A percentile compares a stretch with the other conserved stretches of the same genome.
These are phyloP conservation scores for Cancer borealis DNA, from an alignment of 2,888 invertebrate genomes.

Conservation along the genomic window DNA sequence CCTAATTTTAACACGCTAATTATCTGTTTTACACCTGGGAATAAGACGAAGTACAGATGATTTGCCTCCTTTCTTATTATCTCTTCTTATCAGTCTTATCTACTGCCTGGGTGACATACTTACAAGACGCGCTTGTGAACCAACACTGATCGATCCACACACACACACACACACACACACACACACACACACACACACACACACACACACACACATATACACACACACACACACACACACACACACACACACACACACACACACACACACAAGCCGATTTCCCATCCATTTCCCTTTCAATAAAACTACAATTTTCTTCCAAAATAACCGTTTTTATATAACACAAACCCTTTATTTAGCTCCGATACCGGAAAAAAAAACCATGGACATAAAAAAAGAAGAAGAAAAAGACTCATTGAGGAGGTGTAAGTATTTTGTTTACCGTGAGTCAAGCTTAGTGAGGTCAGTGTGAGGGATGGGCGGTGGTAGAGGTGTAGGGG, in stretches of 20 bases:
- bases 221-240: not conserved
- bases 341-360: not conserved
- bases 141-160: not conserved
- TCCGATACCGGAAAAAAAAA: not conserved
- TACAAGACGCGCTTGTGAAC: not conserved
- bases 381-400: too few relatives aligned
- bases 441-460: not conserved
- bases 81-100: not conserved
- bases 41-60: not conserved
- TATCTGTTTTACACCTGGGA: not conserved
- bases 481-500: not conserved
- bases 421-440: not conserved
- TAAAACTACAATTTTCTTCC: not conserved
- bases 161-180: not conserved
- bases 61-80: not conserved
- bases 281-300: not conserved
- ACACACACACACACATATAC: not conserved
- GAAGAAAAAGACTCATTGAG: too few relatives aligned
- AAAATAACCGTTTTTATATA: not conserved
- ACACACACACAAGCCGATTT: not conserved
- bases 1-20: not conserved
- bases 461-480: not conserved
- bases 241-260: not conserved
- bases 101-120: not conserved
- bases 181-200: not conserved